These are phyloP conservation scores for Nineta flava DNA, from an alignment of 2,888 invertebrate species.

Conservation along the genomic window DNA sequence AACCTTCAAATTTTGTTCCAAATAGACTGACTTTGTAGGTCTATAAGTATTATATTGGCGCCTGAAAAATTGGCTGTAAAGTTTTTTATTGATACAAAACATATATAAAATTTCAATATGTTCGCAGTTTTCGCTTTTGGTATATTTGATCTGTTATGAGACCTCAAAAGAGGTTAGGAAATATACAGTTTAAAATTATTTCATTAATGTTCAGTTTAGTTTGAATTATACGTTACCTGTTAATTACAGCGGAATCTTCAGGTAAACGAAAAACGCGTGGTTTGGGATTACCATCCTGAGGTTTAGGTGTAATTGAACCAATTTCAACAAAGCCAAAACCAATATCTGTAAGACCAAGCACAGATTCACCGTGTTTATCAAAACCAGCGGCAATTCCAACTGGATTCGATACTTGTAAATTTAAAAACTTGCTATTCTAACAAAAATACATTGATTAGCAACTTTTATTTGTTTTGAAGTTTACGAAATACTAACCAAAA, in stretches of 20 bases:
- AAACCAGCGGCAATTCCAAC: constrained; percentile 98
- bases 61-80: too few relatives aligned
- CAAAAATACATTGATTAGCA: constrained; percentile 9
- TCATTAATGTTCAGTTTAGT: too few relatives aligned
- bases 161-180: too few relatives aligned
- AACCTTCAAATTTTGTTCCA: too few relatives aligned
- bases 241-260: constrained; percentile 80
- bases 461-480: not conserved
- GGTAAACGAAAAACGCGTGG: constrained; percentile 82
- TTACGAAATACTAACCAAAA: constrained; percentile 36
- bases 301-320: constrained; percentile 86
- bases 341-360: constrained; percentile 60
- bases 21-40: too few relatives aligned
- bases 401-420: constrained; percentile 65
- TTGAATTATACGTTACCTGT: constrained; percentile 55
- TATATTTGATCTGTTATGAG: too few relatives aligned
- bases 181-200: too few relatives aligned
- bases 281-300: constrained; percentile 84
- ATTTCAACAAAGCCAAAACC: constrained; percentile 96
- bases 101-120: too few relatives aligned
- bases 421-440: constrained; percentile 56
- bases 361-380: constrained; percentile 91
- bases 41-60: too few relatives aligned
- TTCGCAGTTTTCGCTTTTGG: too few relatives aligned
- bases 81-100: too few relatives aligned